Percentiles rank a stretch among this genome's conserved stretches.
Conservation (phyloP, 2,113 vertebrate species). For the Apodemus sylvaticus region DNA sequence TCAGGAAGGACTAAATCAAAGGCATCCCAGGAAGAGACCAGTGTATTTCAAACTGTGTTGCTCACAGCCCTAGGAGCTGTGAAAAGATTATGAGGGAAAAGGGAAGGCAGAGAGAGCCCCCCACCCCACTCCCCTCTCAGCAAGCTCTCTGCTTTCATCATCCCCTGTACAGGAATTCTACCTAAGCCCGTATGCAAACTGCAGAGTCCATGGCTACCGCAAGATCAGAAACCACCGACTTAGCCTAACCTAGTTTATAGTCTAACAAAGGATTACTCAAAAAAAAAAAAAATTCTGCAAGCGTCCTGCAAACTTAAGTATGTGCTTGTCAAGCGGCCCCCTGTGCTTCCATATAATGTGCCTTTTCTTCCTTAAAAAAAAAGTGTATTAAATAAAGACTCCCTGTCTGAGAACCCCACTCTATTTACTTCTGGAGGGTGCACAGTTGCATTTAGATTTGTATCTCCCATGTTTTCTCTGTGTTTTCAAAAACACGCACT, state of each 20-base stretch:
- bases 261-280: slow-evolving; percentile 35
- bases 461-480: background rate
- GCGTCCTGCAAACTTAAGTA: slow-evolving; percentile 14
- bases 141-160: slow-evolving; percentile 50
- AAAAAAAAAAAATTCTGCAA: background rate
- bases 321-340: slow-evolving; percentile 24
- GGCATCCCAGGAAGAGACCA: slow-evolving; percentile 74
- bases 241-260: slow-evolving; percentile 44
- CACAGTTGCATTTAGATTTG: background rate
- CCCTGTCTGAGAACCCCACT: background rate
- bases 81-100: slow-evolving; percentile 68
- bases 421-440: background rate
- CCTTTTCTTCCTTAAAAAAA: background rate
- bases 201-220: background rate
- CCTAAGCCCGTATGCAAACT: slow-evolving; percentile 23
- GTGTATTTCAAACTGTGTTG: slow-evolving; percentile 75
- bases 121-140: slow-evolving; percentile 39
- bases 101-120: slow-evolving; percentile 43
- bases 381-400: slow-evolving; percentile 41
- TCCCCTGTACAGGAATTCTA: slow-evolving; percentile 33
- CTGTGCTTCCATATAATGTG: background rate
- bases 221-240: slow-evolving; percentile 39
- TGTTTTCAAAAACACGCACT: background rate
- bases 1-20: slow-evolving; percentile 81
- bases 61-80: slow-evolving; percentile 67